Evolutionary conservation across 2,888 invertebrate genomes (phyloP).

Genomic region (Thera obeliscata): DNA sequence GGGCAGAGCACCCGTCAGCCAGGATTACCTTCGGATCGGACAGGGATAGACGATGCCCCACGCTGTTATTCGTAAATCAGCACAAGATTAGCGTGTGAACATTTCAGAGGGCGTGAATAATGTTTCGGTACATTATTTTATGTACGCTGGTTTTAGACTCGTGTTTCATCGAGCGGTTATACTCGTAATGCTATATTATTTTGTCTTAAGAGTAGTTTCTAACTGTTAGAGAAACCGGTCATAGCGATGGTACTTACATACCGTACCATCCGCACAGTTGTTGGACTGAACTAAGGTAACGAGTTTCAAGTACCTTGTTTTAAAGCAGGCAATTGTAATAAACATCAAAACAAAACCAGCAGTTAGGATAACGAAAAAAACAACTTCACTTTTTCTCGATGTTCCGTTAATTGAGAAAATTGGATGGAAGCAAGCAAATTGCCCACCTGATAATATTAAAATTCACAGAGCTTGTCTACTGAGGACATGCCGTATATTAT

Average conservation of each 20-base stretch:
- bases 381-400: background rate
- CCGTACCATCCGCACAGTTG: conserved; percentile 10
- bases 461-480: too few species aligned
- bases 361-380: background rate
- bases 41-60: conserved; percentile 48
- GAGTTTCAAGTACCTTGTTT: conserved; percentile 19
- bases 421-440: too few species aligned
- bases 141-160: conserved; percentile 4
- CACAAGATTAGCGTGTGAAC: conserved; percentile 29
- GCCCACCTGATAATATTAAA: too few species aligned
- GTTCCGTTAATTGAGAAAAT: background rate
- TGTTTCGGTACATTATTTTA: conserved; percentile 4
- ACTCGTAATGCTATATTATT: conserved; percentile 15
- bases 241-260: conserved; percentile 12
- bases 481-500: too few species aligned
- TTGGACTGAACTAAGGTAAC: conserved; percentile 14
- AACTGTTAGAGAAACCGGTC: conserved; percentile 30
- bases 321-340: conserved; percentile 8
- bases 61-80: conserved; percentile 48
- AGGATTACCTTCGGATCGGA: conserved; percentile 58
- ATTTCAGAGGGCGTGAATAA: background rate
- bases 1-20: conserved; percentile 58
- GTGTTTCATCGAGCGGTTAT: conserved; percentile 7
- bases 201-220: conserved; percentile 27
- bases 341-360: background rate